These are phyloP conservation scores for Aphidius colemani DNA, from an alignment of 2,888 invertebrate genomes.

Conservation along the genomic window DNA sequence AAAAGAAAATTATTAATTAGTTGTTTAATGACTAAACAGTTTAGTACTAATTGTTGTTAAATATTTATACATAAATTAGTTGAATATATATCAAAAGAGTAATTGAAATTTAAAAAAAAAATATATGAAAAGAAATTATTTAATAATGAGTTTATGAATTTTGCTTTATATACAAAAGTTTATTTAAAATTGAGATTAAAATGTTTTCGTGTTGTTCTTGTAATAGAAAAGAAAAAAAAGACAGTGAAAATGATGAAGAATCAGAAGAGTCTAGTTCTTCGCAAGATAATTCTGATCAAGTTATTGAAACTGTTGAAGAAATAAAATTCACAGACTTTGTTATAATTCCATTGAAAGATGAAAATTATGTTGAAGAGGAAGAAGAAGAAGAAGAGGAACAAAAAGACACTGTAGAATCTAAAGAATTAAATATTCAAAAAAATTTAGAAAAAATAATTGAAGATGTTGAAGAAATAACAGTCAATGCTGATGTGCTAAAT, in stretches of 20 bases:
- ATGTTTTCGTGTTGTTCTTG: constrained; percentile 58
- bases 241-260: constrained; percentile 11
- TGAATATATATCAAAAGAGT: too few relatives aligned
- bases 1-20: background rate
- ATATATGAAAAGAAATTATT: constrained; percentile 1
- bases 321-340: background rate
- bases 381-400: constrained; percentile 6
- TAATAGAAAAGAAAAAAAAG: constrained; percentile 33
- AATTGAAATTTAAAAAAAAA: background rate
- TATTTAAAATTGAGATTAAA: background rate
- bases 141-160: background rate
- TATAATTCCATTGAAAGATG: background rate
- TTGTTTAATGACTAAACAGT: background rate
- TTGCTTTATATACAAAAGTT: too few relatives aligned
- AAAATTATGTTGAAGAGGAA: constrained; percentile 8
- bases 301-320: constrained; percentile 1
- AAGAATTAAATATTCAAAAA: constrained; percentile 2
- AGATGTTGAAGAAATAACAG: constrained; percentile 2
- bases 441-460: constrained; percentile 8
- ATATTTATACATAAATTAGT: background rate
- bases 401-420: constrained; percentile 2
- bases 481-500: constrained; percentile 8
- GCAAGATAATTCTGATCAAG: constrained; percentile 6
- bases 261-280: constrained; percentile 16
- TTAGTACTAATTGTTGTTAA: constrained; percentile 11